phyloP scores from a whole-genome alignment of 2,113 vertebrate species.

The Stegostoma tigrinum region DNA sequence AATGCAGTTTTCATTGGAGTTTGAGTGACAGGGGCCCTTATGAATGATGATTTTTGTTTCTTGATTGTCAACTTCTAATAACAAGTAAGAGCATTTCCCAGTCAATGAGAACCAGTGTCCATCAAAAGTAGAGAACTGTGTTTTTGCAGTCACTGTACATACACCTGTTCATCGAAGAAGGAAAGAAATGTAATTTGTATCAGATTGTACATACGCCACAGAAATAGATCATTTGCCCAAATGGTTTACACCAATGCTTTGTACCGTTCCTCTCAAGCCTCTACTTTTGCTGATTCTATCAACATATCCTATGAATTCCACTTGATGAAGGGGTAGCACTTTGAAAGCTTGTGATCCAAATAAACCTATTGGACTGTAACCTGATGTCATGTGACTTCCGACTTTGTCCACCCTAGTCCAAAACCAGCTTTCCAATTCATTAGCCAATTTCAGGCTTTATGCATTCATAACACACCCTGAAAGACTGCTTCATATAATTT shows the following conservation, averaged over 20 bases:
- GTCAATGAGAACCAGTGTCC: constrained; percentile 74
- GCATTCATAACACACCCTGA: background rate
- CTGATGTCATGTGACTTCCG: too few relatives aligned
- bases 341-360: too few relatives aligned
- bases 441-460: background rate
- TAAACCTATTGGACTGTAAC: too few relatives aligned
- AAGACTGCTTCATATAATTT: background rate
- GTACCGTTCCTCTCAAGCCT: background rate
- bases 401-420: too few relatives aligned
- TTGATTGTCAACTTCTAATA: constrained; percentile 60
- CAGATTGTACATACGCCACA: background rate
- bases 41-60: constrained; percentile 70
- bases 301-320: background rate
- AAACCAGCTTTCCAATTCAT: too few relatives aligned
- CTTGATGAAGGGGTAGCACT: too few relatives aligned
- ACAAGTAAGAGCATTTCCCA: constrained; percentile 75
- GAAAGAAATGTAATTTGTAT: background rate
- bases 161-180: constrained; percentile 59
- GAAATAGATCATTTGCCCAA: background rate
- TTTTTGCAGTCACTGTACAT: constrained; percentile 83
- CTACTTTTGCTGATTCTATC: background rate
- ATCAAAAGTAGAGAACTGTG: constrained; percentile 82
- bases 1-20: constrained; percentile 68
- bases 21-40: constrained; percentile 61
- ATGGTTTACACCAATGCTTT: background rate